Conservation (phyloP, 2,797 vertebrate genomes). For the Scyliorhinus canicula region DNA sequence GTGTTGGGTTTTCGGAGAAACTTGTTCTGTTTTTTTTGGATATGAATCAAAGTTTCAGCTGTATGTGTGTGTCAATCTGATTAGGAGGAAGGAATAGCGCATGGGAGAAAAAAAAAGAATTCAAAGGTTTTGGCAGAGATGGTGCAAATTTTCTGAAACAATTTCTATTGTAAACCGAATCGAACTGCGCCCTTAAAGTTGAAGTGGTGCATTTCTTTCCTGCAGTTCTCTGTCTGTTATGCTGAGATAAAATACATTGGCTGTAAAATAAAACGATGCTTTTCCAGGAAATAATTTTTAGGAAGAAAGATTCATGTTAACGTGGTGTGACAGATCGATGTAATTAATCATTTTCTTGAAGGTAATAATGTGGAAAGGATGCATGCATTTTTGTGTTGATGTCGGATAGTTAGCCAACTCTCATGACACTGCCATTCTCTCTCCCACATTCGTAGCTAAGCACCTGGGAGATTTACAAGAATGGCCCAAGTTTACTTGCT, state of each 20-base stretch:
- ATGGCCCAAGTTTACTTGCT: neutral
- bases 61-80: neutral
- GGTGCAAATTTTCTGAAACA: neutral
- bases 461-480: neutral
- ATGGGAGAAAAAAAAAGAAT: neutral
- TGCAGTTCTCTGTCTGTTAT: neutral
- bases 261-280: constrained; percentile 1
- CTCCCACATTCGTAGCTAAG: neutral
- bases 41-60: neutral
- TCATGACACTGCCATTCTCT: neutral
- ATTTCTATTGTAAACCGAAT: neutral
- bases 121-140: neutral
- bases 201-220: neutral
- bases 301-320: neutral
- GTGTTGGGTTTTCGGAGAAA: neutral
- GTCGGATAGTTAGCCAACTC: neutral
- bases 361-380: neutral
- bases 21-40: constrained; percentile 2
- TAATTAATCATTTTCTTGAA: neutral
- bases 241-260: neutral
- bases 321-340: neutral
- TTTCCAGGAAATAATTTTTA: neutral
- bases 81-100: neutral
- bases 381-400: neutral
- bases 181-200: neutral